Conservation (phyloP, 2,888 invertebrate genomes). For the Seira ritae region DNA sequence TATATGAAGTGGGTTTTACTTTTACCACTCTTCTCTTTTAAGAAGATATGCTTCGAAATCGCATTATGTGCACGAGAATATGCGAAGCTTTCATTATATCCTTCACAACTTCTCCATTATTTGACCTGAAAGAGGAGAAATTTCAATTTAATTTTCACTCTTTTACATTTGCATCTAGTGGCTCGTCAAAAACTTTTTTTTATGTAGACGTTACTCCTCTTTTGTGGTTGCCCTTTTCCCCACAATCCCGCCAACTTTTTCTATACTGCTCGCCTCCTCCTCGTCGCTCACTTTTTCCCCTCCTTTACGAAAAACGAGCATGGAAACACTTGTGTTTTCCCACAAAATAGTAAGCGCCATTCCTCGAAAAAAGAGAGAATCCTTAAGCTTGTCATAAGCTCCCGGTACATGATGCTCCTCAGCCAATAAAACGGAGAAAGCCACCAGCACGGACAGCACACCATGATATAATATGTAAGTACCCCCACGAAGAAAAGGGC, state of each 20-base stretch:
- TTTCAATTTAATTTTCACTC: slow-evolving; percentile 55
- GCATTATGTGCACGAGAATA: too few relatives aligned
- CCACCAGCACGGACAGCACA: slow-evolving; percentile 17
- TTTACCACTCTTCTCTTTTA: not conserved
- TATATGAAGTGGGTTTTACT: not conserved
- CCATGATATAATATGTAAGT: not conserved
- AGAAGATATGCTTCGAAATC: too few relatives aligned
- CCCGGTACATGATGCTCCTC: slow-evolving; percentile 21
- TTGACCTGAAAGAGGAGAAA: slow-evolving; percentile 46
- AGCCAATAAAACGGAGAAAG: slow-evolving; percentile 45
- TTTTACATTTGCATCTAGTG: slow-evolving; percentile 56
- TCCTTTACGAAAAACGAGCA: slow-evolving; percentile 11
- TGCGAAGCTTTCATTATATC: not conserved
- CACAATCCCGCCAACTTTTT: not conserved
- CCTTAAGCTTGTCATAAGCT: slow-evolving; percentile 33
- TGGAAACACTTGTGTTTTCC: slow-evolving; percentile 46
- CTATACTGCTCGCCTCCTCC: not conserved
- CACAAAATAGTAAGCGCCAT: slow-evolving; percentile 37
- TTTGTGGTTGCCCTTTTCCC: slow-evolving; percentile 23
- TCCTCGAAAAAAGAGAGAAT: not conserved
- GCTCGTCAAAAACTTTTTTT: slow-evolving; percentile 48
- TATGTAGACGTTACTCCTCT: slow-evolving; percentile 39
- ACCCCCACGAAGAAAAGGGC: slow-evolving; percentile 37
- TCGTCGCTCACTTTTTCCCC: not conserved
- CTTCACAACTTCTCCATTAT: not conserved